Evolutionary conservation across 2,888 invertebrate species (phyloP).

Genomic region (Thymelicus sylvestris): DNA sequence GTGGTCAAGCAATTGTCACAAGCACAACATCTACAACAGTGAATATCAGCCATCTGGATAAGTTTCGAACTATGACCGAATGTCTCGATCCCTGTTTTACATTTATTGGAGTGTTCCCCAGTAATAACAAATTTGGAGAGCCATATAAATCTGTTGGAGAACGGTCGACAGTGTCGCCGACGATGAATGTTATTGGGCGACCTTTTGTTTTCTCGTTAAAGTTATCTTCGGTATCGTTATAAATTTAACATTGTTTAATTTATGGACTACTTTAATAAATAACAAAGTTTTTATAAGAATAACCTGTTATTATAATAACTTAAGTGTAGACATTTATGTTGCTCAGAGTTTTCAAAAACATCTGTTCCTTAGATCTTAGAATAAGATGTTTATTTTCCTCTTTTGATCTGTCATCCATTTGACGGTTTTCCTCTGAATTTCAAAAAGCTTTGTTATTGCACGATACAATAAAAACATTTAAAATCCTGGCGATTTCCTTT

Average conservation of each 20-base stretch:
- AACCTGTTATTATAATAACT: too few species aligned
- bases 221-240: conserved; percentile 3
- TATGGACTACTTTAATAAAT: neutral
- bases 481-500: too few species aligned
- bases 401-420: too few species aligned
- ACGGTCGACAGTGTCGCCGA: conserved; percentile 25
- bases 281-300: neutral
- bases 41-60: too few species aligned
- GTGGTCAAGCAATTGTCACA: too few species aligned
- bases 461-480: too few species aligned
- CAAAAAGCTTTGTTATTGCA: too few species aligned
- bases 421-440: too few species aligned
- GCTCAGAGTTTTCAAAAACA: too few species aligned
- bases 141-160: conserved; percentile 32
- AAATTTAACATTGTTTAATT: neutral
- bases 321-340: too few species aligned
- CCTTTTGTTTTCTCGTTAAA: conserved; percentile 33
- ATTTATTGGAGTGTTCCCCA: conserved; percentile 33
- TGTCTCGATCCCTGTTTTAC: conserved; percentile 15
- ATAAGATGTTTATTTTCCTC: too few species aligned
- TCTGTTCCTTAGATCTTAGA: too few species aligned
- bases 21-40: neutral
- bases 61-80: neutral
- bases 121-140: conserved; percentile 36
- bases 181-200: conserved; percentile 32